Base-by-base conservation (phyloP, 92 coral and sea anemone genomes). In the Epizoanthus fatuus region DNA sequence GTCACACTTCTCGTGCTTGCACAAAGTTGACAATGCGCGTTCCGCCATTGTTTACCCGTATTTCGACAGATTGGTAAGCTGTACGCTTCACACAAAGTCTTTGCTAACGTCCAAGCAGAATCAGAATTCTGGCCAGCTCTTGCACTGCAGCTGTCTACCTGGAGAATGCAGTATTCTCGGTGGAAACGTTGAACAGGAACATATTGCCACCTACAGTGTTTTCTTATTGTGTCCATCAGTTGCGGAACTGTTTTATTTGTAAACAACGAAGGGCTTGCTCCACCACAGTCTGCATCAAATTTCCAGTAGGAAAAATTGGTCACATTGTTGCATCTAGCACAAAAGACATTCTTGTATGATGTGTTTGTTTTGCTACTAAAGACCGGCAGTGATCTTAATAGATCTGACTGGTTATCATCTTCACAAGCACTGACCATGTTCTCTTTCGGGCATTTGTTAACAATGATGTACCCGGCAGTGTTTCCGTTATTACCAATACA, bases 311-410 rank as follows among this genome's bases (percentile, higher is more conserved):
- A 19, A 53, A 44, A 42, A 29, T 70, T 15, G 39, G 56, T 70
- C 13, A 70, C 16, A n/a, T 44, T 42, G 75, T 70, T 70, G 39
- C 75, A 70, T 16, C 45, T 70, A 17, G 75, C 75, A 54, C 75
- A 70, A 70, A 70, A 70, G 2, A 32, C 40, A 54, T 70, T 70
- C 49, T 3, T 44, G 75, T 70, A 70, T 52, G 45, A 17, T 2
- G 5, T 52, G 7, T 70, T 70, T n/a, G 75, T 70, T 9, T 7
- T 52, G 15, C 45, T 25, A 45, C 49, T 54, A 2, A 54, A 25
- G 22, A 70, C 75, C 1, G 75, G 75, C 56, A 70, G 19, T 14
- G 75, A 70, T 2, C 45, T 42, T 15, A 70, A 70, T 22, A 32
- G 10, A n/a, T 70, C 75, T 9, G 75, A 8, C 16, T 45, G 29